Percentiles rank a stretch among this genome's conserved stretches.
Conservation (phyloP, 1,140 invertebrate species). For the Bombus terrestris region DNA sequence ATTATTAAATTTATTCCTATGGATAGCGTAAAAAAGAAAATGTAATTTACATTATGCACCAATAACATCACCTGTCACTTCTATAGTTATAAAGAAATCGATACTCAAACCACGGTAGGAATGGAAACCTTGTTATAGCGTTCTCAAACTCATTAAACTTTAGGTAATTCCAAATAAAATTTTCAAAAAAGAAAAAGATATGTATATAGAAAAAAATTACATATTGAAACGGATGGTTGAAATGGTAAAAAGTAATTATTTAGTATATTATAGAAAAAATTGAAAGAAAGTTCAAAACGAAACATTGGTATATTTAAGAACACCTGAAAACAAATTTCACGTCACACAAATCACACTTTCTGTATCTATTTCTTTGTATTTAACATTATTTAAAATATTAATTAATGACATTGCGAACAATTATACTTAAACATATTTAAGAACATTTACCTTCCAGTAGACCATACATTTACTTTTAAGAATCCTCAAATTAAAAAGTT, state of each 20-base stretch:
- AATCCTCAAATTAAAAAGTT: neutral
- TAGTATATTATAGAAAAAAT: neutral
- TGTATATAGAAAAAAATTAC: too few relatives aligned
- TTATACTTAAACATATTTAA: neutral
- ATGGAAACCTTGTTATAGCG: neutral
- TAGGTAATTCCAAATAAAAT: neutral
- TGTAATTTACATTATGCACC: neutral
- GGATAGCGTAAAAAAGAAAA: neutral
- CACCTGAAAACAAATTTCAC: neutral
- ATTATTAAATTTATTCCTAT: neutral
- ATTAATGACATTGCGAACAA: neutral
- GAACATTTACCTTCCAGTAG: neutral
- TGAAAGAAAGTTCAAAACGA: neutral
- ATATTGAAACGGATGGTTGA: neutral
- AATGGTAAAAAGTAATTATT: neutral
- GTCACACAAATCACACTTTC: neutral
- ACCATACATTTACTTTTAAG: neutral
- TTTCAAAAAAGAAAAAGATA: neutral
- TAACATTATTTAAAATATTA: neutral
- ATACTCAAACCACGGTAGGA: neutral
- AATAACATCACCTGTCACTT: neutral
- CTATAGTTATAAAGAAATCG: neutral
- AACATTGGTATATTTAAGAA: neutral
- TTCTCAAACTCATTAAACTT: slow-evolving; percentile 22
- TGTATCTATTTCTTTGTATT: neutral